Conservation (phyloP, 2,113 vertebrate genomes). For the Prionailurus viverrinus region DNA sequence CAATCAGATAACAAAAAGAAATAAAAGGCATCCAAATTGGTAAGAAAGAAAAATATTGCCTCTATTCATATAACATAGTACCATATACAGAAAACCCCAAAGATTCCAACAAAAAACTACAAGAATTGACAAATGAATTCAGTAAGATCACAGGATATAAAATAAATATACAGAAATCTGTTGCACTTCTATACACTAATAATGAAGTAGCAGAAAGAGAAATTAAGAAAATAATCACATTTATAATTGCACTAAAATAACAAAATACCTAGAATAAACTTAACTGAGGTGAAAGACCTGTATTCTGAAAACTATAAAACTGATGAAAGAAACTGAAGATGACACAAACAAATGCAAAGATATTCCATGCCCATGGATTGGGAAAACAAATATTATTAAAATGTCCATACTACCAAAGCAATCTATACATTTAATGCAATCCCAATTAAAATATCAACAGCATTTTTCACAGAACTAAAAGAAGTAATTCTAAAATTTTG, state of each 20-base stretch:
- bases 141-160: neutral
- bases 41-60: neutral
- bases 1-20: neutral
- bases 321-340: neutral
- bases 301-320: neutral
- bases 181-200: neutral
- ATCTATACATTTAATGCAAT: neutral
- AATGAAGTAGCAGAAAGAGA: neutral
- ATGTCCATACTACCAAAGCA: neutral
- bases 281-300: neutral
- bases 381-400: neutral
- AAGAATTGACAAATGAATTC: neutral
- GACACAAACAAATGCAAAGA: neutral
- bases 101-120: neutral
- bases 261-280: neutral
- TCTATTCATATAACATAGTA: neutral
- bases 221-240: neutral
- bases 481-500: neutral
- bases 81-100: neutral
- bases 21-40: neutral
- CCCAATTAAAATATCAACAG: neutral
- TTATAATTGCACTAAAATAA: neutral
- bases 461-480: neutral
- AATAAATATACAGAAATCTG: neutral
- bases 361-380: neutral